phyloP scores from a whole-genome alignment of 2,797 vertebrate genomes.

The Benthosema pterotum region DNA sequence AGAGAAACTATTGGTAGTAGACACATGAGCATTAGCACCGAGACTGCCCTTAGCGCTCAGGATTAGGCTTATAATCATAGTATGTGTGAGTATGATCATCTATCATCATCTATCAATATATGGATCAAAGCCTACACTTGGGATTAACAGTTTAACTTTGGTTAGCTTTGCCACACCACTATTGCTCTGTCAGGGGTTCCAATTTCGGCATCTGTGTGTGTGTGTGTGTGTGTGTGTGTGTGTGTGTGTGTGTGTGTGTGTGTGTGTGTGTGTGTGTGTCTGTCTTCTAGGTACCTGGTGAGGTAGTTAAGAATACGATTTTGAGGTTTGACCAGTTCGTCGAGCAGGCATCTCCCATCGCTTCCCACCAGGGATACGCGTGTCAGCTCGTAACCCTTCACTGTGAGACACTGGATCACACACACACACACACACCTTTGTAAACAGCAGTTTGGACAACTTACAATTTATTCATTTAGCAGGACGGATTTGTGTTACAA shows the following conservation, averaged over 20 bases:
- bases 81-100: no score
- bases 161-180: no score
- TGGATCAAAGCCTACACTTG: no score
- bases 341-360: conserved; percentile 82
- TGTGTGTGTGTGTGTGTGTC: neutral
- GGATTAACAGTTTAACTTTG: no score
- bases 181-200: neutral
- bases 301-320: conserved; percentile 80
- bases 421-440: neutral
- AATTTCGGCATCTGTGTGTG: neutral
- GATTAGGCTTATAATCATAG: no score
- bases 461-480: neutral
- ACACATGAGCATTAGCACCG: neutral
- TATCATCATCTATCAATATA: no score
- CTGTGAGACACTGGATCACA: conserved; percentile 85
- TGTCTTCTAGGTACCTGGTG: conserved; percentile 76
- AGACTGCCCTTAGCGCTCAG: neutral
- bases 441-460: neutral
- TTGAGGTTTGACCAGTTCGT: conserved; percentile 87
- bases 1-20: conserved; percentile 81
- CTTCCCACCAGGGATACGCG: conserved; percentile 87
- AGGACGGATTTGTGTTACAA: no score
- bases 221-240: neutral
- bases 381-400: conserved; percentile 81
- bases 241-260: neutral